Evolutionary conservation across 37 sponge, comb jelly and placozoan species (phyloP).

Genomic region (Chondrosia reniformis): DNA sequence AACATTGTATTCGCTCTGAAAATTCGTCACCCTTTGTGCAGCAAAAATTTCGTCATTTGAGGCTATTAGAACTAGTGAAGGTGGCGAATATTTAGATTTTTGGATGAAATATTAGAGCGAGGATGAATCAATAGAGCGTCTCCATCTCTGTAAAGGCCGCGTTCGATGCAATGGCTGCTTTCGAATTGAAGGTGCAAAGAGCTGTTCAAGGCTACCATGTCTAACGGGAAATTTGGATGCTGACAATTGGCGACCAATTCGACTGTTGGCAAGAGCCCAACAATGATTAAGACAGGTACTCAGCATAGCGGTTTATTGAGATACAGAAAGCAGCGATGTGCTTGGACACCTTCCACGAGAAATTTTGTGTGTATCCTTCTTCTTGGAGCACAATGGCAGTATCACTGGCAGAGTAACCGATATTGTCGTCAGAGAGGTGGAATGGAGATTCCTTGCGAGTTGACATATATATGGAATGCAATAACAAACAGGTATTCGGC

Average conservation of each 20-base stretch:
- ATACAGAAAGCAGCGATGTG: neutral
- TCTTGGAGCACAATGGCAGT: neutral
- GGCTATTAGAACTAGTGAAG: no score
- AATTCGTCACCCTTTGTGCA: no score
- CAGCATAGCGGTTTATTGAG: neutral
- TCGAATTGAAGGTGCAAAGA: neutral
- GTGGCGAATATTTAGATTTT: no score
- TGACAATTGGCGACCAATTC: neutral
- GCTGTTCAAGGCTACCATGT: neutral
- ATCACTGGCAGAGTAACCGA: neutral
- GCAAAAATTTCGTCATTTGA: no score
- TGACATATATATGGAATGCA: neutral
- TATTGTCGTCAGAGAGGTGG: constrained; percentile 2
- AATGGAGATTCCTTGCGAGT: constrained; percentile 4
- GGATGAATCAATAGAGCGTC: neutral
- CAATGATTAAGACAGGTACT: neutral
- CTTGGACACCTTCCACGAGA: neutral
- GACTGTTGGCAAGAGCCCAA: neutral
- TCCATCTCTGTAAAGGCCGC: neutral
- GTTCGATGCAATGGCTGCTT: neutral
- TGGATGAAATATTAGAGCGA: no score
- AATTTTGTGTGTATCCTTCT: neutral
- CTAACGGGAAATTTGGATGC: neutral
- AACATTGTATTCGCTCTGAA: no score
- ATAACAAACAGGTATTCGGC: no score